Evolutionary conservation across 2,797 vertebrate genomes (phyloP).

Genomic region (Petrocephalus sullivani): DNA sequence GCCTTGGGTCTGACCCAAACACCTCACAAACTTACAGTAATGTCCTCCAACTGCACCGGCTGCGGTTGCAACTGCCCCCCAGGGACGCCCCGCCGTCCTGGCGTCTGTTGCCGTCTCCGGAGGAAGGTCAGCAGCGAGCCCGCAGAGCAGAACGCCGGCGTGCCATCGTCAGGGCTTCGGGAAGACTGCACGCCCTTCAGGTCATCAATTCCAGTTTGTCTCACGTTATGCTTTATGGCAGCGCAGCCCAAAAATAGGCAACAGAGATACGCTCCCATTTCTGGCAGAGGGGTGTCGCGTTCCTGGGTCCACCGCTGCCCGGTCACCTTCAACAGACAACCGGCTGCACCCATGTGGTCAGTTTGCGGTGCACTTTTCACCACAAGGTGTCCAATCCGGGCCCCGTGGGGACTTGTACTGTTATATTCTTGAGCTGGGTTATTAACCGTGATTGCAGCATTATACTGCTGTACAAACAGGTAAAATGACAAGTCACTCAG

Average conservation of each 20-base stretch:
- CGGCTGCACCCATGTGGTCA: not conserved
- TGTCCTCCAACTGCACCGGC: not conserved
- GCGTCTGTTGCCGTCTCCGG: not conserved
- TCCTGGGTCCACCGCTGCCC: not conserved
- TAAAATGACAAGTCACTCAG: not conserved
- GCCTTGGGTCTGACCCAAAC: not conserved
- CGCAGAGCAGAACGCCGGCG: not conserved
- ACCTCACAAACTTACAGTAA: not conserved
- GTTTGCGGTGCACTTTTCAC: not conserved
- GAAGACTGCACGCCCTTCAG: not conserved
- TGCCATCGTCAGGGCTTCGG: not conserved
- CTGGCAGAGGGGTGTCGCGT: not conserved
- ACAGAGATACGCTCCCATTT: not conserved
- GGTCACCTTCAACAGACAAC: conserved; percentile 16
- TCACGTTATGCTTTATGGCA: not conserved
- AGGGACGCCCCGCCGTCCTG: not conserved
- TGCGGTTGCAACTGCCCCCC: not conserved
- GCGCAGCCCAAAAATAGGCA: not conserved
- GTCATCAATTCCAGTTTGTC: conserved; percentile 15
- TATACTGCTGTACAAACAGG: not conserved
- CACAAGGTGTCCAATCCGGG: not conserved
- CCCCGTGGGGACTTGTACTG: not conserved
- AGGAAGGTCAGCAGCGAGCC: not conserved
- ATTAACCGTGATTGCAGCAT: not conserved
- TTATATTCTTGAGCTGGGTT: not conserved